These are phyloP conservation scores for Globia sparganii DNA, from an alignment of 2,888 invertebrate genomes.

Conservation along the genomic window DNA sequence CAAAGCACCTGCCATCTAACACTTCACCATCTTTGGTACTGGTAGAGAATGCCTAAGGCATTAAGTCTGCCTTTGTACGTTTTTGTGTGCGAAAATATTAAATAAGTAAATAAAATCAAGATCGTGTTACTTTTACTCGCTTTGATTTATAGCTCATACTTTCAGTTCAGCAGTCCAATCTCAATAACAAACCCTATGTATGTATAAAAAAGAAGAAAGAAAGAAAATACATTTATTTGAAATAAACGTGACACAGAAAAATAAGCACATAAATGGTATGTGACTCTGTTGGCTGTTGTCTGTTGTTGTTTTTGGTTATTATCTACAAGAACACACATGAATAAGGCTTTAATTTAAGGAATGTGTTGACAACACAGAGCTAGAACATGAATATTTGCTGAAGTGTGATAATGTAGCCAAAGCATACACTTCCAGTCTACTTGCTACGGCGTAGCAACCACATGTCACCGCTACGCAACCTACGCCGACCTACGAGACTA, in stretches of 20 bases:
- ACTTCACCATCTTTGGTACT: too few species aligned
- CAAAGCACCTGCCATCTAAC: too few species aligned
- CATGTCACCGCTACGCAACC: constrained; percentile 27
- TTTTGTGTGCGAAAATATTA: too few species aligned
- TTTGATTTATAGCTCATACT: background rate
- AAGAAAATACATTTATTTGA: background rate
- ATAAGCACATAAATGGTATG: background rate
- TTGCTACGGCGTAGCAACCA: constrained; percentile 46
- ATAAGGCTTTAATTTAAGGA: background rate
- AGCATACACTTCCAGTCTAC: constrained; percentile 1
- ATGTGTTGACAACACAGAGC: constrained; percentile 1
- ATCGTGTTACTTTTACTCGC: background rate
- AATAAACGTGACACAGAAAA: background rate
- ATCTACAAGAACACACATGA: background rate
- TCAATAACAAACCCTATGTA: background rate
- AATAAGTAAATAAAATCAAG: too few species aligned
- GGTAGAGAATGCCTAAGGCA: too few species aligned
- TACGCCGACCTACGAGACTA: constrained; percentile 37
- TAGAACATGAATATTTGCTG: constrained; percentile 20
- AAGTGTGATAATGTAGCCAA: constrained; percentile 19
- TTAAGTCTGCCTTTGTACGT: too few species aligned
- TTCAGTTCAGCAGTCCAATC: background rate
- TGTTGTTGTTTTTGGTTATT: background rate
- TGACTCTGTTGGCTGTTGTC: background rate
- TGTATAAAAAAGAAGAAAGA: background rate